phyloP scores from a whole-genome alignment of 1,140 invertebrate species.

The Leptestheria dahalacensis region DNA sequence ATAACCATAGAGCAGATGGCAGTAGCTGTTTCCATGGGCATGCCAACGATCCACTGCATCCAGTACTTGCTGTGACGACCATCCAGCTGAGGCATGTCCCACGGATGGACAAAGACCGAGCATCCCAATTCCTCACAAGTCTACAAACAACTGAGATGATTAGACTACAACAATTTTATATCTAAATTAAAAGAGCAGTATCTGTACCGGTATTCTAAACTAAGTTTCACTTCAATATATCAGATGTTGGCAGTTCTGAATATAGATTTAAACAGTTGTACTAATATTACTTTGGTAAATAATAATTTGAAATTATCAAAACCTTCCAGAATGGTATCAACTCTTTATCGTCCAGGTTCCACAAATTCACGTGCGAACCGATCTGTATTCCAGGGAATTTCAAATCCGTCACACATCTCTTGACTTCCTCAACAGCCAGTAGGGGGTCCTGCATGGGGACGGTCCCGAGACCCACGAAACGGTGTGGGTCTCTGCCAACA shows the following conservation, averaged over 20 bases:
- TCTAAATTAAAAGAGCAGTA: neutral
- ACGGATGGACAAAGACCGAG: conserved; percentile 43
- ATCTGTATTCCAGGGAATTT: conserved; percentile 39
- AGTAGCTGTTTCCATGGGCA: conserved; percentile 42
- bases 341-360: conserved; percentile 39
- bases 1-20: conserved; percentile 40
- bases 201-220: no score
- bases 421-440: conserved; percentile 38
- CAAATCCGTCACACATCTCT: conserved; percentile 34
- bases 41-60: conserved; percentile 40
- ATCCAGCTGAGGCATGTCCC: conserved; percentile 38
- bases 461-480: conserved; percentile 40
- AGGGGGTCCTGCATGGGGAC: conserved; percentile 40
- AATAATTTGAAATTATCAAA: neutral
- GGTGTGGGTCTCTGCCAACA: conserved; percentile 31
- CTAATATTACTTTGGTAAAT: no score
- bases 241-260: neutral
- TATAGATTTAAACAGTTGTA: neutral
- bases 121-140: conserved; percentile 35
- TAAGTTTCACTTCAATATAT: neutral
- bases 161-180: neutral
- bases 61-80: conserved; percentile 41
- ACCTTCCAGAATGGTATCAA: conserved; percentile 40
- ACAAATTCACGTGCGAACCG: conserved; percentile 43
- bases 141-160: conserved; percentile 22